Evolutionary conservation across 2,113 vertebrate species (phyloP), one percentile per base, ranked within the genome.

Genomic region (Sula dactylatra): DNA sequence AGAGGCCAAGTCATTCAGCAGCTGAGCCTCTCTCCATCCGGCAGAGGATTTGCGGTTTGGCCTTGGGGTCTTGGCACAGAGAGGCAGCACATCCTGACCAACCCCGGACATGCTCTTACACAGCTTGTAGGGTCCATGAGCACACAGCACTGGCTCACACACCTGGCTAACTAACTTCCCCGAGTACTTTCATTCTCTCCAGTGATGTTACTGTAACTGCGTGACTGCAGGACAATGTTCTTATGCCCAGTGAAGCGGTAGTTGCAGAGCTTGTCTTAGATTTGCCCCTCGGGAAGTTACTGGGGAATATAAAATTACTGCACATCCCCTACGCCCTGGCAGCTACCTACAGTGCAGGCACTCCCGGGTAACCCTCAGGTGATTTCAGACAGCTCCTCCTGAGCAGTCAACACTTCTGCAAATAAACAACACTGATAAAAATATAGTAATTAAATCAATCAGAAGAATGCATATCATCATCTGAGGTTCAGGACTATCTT

Each of bases 41-140:
- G 45, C 3, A 2, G 45, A 50, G 40, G 21, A 40, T 44, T 22
- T 86, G 54, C 15, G 58, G 4, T 89, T 78, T 52, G 52, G 69
- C 34, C 19, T 73, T 38, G 44, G 54, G 24, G 11, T 34, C 65
- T 56, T 10, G 4, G 16, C 50, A 38, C 52, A 71, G 45, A 26
- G 56, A 24, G 20, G 13, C 1, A 3, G 11, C 44, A 55, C 47
- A 36, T 50, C n/a, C n/a, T 4, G 2, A 10, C 21, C 0, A 0
- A 16, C 18, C 1, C 0, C 24, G 55, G 55, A 5, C 0, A 0
- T 6, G 38, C 34, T 74, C 58, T 38, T 25, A 17, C 29, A 20
- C n/a, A 65, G 58, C 34, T 25, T 31, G 38, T 7, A 36, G 24
- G 56, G 47, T 9, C 18, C 0, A 0, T 2, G 36, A 88, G 59